phyloP scores from a whole-genome alignment of 2,888 invertebrate species.

The Zonitis immaculata region DNA sequence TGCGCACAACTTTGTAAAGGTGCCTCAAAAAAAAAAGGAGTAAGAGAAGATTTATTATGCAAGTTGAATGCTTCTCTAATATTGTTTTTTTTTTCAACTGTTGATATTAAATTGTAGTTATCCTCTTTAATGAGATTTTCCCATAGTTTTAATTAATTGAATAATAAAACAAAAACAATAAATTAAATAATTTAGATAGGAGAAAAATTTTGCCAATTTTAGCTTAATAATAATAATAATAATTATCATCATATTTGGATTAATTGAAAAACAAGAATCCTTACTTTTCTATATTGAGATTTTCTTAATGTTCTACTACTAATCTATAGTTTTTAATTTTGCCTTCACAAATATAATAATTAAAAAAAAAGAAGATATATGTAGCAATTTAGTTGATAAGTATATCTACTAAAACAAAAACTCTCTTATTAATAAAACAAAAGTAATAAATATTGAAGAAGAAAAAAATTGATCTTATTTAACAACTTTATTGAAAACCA shows the following conservation, averaged over 20 bases:
- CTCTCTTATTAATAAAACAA: constrained; percentile 39
- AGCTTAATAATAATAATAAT: constrained; percentile 24
- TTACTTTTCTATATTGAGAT: constrained; percentile 28
- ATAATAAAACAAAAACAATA: constrained; percentile 2
- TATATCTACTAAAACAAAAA: constrained; percentile 33
- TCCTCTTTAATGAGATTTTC: constrained; percentile 29
- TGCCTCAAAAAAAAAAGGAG: constrained; percentile 13
- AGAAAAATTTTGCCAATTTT: constrained; percentile 2
- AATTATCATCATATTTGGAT: too few species aligned
- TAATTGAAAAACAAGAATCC: too few species aligned
- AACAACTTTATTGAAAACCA: constrained; percentile 29
- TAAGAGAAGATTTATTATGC: constrained; percentile 11
- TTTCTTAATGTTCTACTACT: constrained; percentile 39
- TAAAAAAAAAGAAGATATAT: constrained; percentile 27
- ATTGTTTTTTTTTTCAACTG: constrained; percentile 10
- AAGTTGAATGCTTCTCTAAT: constrained; percentile 7
- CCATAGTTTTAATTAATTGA: constrained; percentile 15
- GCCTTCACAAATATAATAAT: constrained; percentile 35
- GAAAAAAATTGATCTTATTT: too few species aligned
- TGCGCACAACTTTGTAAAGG: constrained; percentile 22
- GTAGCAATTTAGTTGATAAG: constrained; percentile 40
- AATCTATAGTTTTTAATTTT: constrained; percentile 35
- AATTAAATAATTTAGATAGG: too few species aligned
- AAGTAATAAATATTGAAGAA: constrained; percentile 31
- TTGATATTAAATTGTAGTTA: constrained; percentile 19